Base-by-base conservation (phyloP, 92 coral and sea anemone species). In the Blastomussa wellsi region DNA sequence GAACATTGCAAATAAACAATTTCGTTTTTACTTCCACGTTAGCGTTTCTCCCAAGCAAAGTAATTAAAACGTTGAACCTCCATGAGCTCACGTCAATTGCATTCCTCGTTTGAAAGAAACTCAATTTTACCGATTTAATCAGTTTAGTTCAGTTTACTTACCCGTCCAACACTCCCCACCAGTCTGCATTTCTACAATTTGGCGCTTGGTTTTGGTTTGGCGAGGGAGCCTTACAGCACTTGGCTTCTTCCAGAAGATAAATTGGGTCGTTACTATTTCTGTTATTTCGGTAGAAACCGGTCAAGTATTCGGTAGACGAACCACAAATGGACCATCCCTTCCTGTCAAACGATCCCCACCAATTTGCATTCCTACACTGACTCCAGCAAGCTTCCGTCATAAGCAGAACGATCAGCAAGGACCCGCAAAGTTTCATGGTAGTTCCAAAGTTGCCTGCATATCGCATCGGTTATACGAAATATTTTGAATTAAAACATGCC, bases 261-360 rank as follows among this genome's bases (percentile, higher is more conserved):
- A 92, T 86, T 10, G 53, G 32, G 35, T 92, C 92, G 53, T 48
- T 57, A 24, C 48, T 3, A 29, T 48, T 31, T 64, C 67, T 78
- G 77, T 67, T 62, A 66, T 48, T 77, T 74, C 95, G 86, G 49
- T 69, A 86, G 59, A 92, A 74, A 1, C 92, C 95, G 26, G 64
- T 86, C 57, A 92, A 39, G 74, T 89, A 92, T 64, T 82, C 74
- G 19, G 86, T 84, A 16, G 37, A 4, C 55, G 82, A 84, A 0
- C 29, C 38, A 79, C 95, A 92, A 6, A n/a, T 82, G 22, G 85
- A 81, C 79, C 84, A 86, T 29, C 90, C 95, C 24, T 62, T 72
- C n/a, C 37, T 82, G 87, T 89, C 92, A 41, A 92, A 92, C 52
- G 83, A 74, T 17, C 31, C n/a, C 90, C 87, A 78, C 90, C 92